Conservation (phyloP, 2,797 vertebrate species). For the Pteronotus mesoamericanus region DNA sequence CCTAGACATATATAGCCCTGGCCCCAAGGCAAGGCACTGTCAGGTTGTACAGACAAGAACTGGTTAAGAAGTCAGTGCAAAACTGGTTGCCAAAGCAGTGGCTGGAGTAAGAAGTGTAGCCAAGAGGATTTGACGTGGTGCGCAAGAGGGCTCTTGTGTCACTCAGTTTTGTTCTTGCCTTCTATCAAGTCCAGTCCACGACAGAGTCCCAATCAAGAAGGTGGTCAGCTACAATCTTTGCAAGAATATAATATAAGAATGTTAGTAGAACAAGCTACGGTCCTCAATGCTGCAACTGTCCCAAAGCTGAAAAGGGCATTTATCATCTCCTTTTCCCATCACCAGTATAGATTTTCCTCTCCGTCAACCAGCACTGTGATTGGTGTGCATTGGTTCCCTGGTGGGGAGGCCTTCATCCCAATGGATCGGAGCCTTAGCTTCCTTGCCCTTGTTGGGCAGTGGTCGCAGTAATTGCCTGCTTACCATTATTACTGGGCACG, state of each 20-base stretch:
- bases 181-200: background rate
- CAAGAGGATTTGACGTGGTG: background rate
- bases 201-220: background rate
- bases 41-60: background rate
- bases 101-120: background rate
- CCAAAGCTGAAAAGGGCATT: background rate
- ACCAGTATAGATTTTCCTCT: background rate
- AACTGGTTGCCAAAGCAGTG: background rate
- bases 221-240: background rate
- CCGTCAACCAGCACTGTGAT: background rate
- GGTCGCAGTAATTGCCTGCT: background rate
- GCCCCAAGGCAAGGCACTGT: background rate
- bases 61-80: background rate
- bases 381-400: background rate
- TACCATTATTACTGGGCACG: background rate
- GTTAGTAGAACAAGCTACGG: background rate
- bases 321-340: background rate
- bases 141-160: background rate
- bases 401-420: background rate
- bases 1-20: background rate
- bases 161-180: background rate
- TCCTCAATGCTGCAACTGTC: background rate
- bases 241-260: background rate
- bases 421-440: background rate
- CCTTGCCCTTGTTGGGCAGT: background rate